Percentiles rank a stretch among this genome's conserved stretches.
Conservation (phyloP, 2,797 vertebrate species). For the Thripadectes ignobilis region DNA sequence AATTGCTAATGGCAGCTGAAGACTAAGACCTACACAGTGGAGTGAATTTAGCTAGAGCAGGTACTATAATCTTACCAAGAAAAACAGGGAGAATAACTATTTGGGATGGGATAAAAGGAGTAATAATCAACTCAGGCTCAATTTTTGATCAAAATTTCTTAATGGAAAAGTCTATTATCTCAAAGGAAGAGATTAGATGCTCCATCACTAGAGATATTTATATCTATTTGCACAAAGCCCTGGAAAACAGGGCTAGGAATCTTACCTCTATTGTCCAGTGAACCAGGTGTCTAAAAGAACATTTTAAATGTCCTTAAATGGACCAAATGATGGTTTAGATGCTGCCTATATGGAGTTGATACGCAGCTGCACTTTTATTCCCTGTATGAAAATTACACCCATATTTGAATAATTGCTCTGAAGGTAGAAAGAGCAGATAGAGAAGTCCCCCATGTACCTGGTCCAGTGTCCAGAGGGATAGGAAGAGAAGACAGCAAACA, state of each 20-base stretch:
- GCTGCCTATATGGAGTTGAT: background rate
- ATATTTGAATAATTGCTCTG: background rate
- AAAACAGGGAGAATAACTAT: background rate
- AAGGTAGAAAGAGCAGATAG: background rate
- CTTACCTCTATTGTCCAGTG: background rate
- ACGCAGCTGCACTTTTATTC: background rate
- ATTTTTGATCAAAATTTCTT: background rate
- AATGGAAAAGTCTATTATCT: background rate
- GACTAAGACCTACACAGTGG: background rate
- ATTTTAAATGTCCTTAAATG: background rate
- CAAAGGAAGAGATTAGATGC: background rate
- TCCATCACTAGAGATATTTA: background rate
- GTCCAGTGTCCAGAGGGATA: background rate
- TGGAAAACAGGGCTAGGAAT: background rate
- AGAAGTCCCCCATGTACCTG: background rate
- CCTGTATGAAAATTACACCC: background rate
- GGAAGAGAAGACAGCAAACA: background rate
- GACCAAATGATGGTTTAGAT: background rate
- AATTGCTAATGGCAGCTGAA: background rate
- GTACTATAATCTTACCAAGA: background rate
- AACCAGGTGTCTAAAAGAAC: background rate
- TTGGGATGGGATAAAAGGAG: background rate
- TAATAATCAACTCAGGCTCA: background rate
- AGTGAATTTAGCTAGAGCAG: background rate
- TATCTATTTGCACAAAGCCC: background rate